These are phyloP conservation scores for Actinemys pallida DNA, from an alignment of 2,113 vertebrate genomes.

Conservation along the genomic window DNA sequence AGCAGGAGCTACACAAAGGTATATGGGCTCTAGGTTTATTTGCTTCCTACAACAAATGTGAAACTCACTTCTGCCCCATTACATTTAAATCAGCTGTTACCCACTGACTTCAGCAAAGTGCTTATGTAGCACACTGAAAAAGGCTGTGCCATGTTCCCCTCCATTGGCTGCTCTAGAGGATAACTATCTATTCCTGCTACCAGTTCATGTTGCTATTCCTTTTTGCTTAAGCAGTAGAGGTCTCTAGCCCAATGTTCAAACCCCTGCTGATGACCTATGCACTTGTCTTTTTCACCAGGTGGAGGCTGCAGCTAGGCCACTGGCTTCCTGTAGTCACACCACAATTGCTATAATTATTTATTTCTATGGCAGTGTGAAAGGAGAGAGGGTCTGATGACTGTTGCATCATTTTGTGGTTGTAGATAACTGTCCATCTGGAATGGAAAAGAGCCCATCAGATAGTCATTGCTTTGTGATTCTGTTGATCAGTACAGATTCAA, in stretches of 20 bases:
- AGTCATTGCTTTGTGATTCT: neutral
- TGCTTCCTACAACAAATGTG: neutral
- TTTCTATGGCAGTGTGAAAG: neutral
- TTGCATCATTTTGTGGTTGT: neutral
- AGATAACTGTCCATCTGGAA: neutral
- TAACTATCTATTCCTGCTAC: neutral
- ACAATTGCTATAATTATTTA: neutral
- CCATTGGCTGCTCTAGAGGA: neutral
- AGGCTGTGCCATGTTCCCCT: neutral
- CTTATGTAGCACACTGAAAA: neutral
- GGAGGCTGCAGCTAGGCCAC: neutral
- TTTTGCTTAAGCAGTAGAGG: accelerated
- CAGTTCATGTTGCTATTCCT: neutral
- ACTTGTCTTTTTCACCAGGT: accelerated
- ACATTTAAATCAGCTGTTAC: neutral
- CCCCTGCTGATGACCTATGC: neutral
- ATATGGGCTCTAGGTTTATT: neutral
- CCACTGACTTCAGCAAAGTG: neutral
- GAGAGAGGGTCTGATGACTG: neutral
- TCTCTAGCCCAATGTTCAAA: neutral
- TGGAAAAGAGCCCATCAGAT: neutral
- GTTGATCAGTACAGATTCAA: neutral
- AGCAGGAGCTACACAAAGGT: neutral
- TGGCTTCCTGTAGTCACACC: neutral
- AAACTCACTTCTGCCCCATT: neutral